Conservation (phyloP, 2,797 vertebrate species). For the Sternarchorhynchus goeldii region DNA sequence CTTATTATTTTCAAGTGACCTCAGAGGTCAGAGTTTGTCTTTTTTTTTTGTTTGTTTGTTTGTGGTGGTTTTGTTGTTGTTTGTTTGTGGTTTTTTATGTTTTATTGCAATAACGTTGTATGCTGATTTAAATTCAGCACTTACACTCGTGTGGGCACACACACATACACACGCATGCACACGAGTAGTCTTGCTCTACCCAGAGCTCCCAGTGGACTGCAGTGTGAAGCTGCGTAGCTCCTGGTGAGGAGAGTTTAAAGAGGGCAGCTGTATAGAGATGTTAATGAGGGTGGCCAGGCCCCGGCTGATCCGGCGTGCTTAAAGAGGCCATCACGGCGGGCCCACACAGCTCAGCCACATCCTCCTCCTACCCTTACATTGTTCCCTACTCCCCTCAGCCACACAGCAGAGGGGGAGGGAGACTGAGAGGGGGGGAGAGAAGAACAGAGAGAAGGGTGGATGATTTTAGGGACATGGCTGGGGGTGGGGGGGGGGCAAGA, state of each 20-base stretch:
- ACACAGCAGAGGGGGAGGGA: slow-evolving; percentile 35
- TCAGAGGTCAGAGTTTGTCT: slow-evolving; percentile 42
- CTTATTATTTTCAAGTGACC: slow-evolving; percentile 53
- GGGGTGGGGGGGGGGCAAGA: slow-evolving; percentile 38
- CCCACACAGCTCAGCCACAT: slow-evolving; percentile 46
- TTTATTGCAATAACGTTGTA: too few species aligned
- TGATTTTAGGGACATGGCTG: slow-evolving; percentile 24
- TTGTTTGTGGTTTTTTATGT: background rate
- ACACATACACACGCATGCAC: background rate
- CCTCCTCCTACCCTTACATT: slow-evolving; percentile 53
- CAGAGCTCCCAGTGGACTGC: slow-evolving; percentile 19
- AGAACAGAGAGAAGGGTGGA: background rate
- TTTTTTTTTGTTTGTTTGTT: background rate
- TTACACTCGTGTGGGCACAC: background rate
- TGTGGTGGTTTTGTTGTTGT: slow-evolving; percentile 17
- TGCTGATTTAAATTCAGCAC: too few species aligned
- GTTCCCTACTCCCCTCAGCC: slow-evolving; percentile 44
- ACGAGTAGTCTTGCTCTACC: background rate
- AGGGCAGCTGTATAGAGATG: slow-evolving; percentile 53
- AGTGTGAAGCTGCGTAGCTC: background rate
- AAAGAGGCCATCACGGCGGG: slow-evolving; percentile 47
- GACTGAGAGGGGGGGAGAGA: background rate
- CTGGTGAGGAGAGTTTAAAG: slow-evolving; percentile 41
- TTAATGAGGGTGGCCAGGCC: slow-evolving; percentile 51
- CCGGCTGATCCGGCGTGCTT: slow-evolving; percentile 52